Evolutionary conservation across 2,113 vertebrate species (phyloP), one percentile per base, ranked within the genome.

Genomic region (Suricata suricatta): DNA sequence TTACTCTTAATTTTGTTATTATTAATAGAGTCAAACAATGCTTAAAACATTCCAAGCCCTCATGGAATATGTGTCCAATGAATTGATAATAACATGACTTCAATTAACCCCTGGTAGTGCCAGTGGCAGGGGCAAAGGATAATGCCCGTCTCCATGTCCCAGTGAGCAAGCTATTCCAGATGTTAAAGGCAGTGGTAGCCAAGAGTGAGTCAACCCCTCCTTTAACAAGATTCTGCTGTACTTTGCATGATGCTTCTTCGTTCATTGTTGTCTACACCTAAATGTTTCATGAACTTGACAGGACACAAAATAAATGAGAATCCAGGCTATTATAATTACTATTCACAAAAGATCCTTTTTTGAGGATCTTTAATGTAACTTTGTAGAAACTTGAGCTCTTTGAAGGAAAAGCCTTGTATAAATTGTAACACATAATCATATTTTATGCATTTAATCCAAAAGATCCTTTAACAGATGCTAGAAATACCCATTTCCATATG

Each of bases 251-350:
- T 21, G 7, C 57, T 97, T 79, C 79, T 92, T 29, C 50, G 88
- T 57, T 33, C 3, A 93, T 9, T 92, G 16, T 88, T 47, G 14
- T 92, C 41, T 69, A 50, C 0, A 87, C 3, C 7, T 79, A 1
- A 31, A 50, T 90, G 16, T 77, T 66, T 60, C 84, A 77, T 25
- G 35, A 97, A 60, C 38, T 35, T 84, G 64, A 93, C 1, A 82
- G 52, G 44, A 85, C 13, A 90, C 25, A 90, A 96, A 89, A 90
- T 92, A 94, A 93, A 31, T 64, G 44, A 84, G 94, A 90, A 80
- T 47, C 81, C 68, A 88, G 7, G 7, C 74, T 92, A 41, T 47
- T 82, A 44, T 54, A 21, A 81, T 66, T 93, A 92, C 88, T 95
- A 76, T 29, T 95, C 33, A 44, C 3, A 14, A 57, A 91, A 52